These are phyloP conservation scores for Stichopus horrens DNA, from an alignment of 53 echinoderm and acorn worm genomes.

Conservation along the genomic window DNA sequence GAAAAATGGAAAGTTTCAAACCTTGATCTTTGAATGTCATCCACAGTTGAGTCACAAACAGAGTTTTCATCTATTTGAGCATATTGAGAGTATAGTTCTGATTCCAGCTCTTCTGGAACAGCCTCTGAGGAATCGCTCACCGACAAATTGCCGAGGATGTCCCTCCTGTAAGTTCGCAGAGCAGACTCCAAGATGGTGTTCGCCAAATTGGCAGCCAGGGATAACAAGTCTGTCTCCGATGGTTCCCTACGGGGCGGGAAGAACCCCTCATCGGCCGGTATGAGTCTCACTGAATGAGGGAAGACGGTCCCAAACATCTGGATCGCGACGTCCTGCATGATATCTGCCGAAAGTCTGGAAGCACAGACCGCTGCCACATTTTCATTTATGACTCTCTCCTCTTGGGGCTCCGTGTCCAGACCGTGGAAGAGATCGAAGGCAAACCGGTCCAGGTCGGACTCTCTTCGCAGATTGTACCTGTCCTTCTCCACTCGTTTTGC, in stretches of 20 bases:
- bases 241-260: constrained; percentile 49
- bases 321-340: constrained; percentile 80
- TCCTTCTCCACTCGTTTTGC: constrained; percentile 74
- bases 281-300: constrained; percentile 48
- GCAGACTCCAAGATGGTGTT: constrained; percentile 90
- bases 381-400: neutral
- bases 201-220: constrained; percentile 89
- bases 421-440: constrained; percentile 75
- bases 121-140: constrained; percentile 4
- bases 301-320: constrained; percentile 72
- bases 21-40: neutral
- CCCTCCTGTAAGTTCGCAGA: constrained; percentile 72
- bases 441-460: constrained; percentile 86
- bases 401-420: constrained; percentile 5
- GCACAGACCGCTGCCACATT: constrained; percentile 54
- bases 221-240: constrained; percentile 84
- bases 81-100: constrained; percentile 21
- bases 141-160: constrained; percentile 51
- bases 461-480: constrained; percentile 64
- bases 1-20: neutral
- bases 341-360: constrained; percentile 63
- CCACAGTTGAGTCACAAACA: constrained; percentile 12
- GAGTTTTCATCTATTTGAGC: constrained; percentile 42
- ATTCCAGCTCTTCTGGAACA: neutral
- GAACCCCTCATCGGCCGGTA: constrained; percentile 46